Base-by-base conservation (phyloP, 2,888 invertebrate species). In the Oligia strigilis region DNA sequence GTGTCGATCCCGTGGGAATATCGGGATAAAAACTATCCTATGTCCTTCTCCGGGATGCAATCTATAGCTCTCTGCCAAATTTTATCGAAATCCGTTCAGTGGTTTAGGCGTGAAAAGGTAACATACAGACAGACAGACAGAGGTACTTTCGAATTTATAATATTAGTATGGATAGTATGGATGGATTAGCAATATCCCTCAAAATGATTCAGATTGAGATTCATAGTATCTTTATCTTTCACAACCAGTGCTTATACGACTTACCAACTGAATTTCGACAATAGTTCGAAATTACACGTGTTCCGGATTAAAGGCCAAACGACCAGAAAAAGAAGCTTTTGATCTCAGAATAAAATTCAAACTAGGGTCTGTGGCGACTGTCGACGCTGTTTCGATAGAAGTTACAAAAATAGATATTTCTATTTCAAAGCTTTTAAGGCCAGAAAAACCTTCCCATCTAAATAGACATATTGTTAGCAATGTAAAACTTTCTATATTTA, bases 281-380 rank as follows among this genome's bases (percentile, higher is more conserved):
- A 29, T 29, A 29, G 29, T 29, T 29, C 29, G 29, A 29, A 29
- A 29, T 29, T 29, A 29, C 36, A 55, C 55, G 23, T 69, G 67
- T 62, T 23, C 3, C 6, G 29, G 17, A 23, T 84, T 40, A 23
- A 80, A 80, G 40, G 52, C 40, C 52, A n/a, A 19, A 46, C 5
- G 46, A 60, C 52, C 36, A 14, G 36, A 13, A 19, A 67, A 67
- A 43, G 6, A 17, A 62, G 29, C 23, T 79, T 84, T 69, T 62
- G 29, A 78, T 69, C 67, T 79, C 23, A n/a, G 36, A 78, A 67
- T 14, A 62, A 60, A 80, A 83, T 83, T 46, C 19, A 36, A 80
- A 36, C 36, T n/a, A 60, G 36, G n/a, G 52, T 46, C 14, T 66
- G 23, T 43, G 43, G 40, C 55, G 23, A 65, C 9, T 49, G 58